Percentiles rank a stretch among this genome's conserved stretches.
phyloP scores from a whole-genome alignment of 53 echinoderm and acorn worm species.

The Henricia sp. region DNA sequence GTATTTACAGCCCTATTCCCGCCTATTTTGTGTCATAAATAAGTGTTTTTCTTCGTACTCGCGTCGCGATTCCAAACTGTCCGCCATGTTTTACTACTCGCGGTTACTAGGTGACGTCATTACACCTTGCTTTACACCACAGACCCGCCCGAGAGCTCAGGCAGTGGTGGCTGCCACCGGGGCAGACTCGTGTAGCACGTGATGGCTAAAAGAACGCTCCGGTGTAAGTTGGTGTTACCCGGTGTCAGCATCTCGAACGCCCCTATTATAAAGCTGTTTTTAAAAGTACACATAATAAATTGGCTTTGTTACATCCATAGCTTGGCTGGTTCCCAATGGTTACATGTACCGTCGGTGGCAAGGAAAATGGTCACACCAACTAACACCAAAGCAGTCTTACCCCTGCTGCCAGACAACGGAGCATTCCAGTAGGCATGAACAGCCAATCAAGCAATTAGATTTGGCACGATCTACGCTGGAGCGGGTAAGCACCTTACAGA shows the following conservation, averaged over 20 bases:
- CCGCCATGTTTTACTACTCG: too few relatives aligned
- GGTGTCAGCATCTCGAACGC: background rate
- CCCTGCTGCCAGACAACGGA: conserved; percentile 27
- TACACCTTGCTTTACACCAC: too few relatives aligned
- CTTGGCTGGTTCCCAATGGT: conserved; percentile 20
- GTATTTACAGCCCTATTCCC: too few relatives aligned
- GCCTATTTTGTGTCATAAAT: too few relatives aligned
- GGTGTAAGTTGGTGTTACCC: too few relatives aligned
- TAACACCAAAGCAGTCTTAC: conserved; percentile 69
- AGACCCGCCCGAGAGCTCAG: too few relatives aligned
- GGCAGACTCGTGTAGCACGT: too few relatives aligned
- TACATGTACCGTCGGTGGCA: background rate
- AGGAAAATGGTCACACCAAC: conserved; percentile 71
- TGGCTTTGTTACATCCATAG: background rate
- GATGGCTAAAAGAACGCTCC: too few relatives aligned
- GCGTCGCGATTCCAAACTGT: too few relatives aligned
- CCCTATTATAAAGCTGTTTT: background rate
- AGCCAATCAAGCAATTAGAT: background rate
- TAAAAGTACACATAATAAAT: background rate
- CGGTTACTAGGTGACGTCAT: too few relatives aligned
- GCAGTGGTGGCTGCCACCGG: too few relatives aligned
- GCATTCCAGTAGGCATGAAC: conserved; percentile 2
- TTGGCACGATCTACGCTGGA: conserved; percentile 4
- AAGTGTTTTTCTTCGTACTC: too few relatives aligned
- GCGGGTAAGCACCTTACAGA: background rate